Conservation (phyloP, 2,888 invertebrate genomes). For the Apamea epomidion region DNA sequence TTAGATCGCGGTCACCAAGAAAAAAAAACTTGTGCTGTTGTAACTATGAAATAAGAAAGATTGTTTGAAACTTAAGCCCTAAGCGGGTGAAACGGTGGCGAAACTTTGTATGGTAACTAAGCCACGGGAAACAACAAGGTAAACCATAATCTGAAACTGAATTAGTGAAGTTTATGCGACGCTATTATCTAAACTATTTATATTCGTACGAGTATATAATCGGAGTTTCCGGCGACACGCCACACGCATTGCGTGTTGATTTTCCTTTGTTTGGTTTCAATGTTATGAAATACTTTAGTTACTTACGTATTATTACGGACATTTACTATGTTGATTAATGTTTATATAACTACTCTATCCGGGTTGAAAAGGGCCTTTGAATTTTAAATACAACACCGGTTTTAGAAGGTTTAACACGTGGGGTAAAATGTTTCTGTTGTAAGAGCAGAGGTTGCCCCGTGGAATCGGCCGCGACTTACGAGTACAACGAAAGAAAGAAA, state of each 20-base stretch:
- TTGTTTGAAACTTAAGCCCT: not conserved
- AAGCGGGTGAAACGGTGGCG: not conserved
- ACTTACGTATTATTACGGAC: constrained; percentile 13
- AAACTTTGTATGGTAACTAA: not conserved
- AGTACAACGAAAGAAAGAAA: too few relatives aligned
- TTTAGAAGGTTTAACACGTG: not conserved
- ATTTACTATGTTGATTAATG: constrained; percentile 20
- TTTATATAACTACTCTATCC: constrained; percentile 15
- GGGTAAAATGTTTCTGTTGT: too few relatives aligned
- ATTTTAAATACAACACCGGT: not conserved
- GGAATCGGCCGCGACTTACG: too few relatives aligned
- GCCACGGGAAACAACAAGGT: not conserved
- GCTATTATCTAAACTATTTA: constrained; percentile 4
- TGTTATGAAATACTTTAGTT: constrained; percentile 42
- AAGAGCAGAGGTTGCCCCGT: too few relatives aligned
- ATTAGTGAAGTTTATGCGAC: constrained; percentile 19
- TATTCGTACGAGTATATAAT: constrained; percentile 24
- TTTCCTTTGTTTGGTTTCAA: constrained; percentile 39
- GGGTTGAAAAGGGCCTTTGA: not conserved
- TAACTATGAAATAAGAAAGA: not conserved
- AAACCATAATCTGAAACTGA: constrained; percentile 10
- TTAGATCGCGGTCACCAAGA: too few relatives aligned
- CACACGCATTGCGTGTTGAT: constrained; percentile 48
- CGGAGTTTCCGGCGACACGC: constrained; percentile 14
- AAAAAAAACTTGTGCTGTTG: too few relatives aligned